Evolutionary conservation across 2,888 invertebrate genomes (phyloP).

Genomic region (Bursaphelenchus okinawaensis): DNA sequence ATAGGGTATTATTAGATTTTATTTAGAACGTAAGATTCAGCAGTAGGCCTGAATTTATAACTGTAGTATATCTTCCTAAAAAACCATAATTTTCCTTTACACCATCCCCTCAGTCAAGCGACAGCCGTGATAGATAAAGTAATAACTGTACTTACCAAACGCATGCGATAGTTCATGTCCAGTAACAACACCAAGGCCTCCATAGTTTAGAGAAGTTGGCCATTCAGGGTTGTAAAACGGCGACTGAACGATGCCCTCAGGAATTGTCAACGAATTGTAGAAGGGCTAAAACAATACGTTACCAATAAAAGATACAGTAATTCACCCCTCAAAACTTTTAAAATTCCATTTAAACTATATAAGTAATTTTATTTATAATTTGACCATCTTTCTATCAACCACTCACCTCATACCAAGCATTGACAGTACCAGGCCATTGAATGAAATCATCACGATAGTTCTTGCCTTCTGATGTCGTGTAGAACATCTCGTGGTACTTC

Average conservation of each 20-base stretch:
- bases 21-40: too few relatives aligned
- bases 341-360: too few relatives aligned
- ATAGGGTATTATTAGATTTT: not conserved
- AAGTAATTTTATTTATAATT: too few relatives aligned
- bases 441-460: conserved; percentile 41
- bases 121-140: too few relatives aligned
- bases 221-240: conserved; percentile 48
- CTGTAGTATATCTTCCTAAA: too few relatives aligned
- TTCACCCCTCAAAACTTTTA: too few relatives aligned
- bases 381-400: not conserved
- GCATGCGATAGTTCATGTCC: conserved; percentile 65
- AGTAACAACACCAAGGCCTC: conserved; percentile 90
- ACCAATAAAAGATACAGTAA: too few relatives aligned
- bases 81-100: too few relatives aligned
- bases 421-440: conserved; percentile 63
- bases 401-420: conserved; percentile 74
- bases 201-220: conserved; percentile 64
- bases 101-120: too few relatives aligned
- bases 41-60: too few relatives aligned
- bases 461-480: conserved; percentile 8
- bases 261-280: conserved; percentile 49
- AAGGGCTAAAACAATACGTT: not conserved
- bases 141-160: not conserved
- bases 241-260: conserved; percentile 44
- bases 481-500: not conserved